Conservation (phyloP, 1,140 invertebrate genomes). For the Pseudomyrmex sp. region DNA sequence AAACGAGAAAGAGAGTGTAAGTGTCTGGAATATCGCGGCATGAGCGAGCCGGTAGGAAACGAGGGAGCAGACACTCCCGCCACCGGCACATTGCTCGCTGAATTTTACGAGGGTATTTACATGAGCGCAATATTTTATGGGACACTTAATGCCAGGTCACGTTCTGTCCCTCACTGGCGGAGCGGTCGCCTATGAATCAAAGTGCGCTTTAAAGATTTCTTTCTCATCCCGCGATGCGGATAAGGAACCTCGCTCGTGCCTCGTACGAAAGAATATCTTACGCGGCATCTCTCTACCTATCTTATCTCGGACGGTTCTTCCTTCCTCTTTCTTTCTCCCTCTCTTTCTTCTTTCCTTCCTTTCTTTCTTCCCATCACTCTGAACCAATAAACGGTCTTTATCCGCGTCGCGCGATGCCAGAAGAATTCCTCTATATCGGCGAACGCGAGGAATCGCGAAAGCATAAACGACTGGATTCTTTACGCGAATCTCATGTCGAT, state of each 20-base stretch:
- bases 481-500: conserved; percentile 39
- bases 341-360: background rate
- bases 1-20: background rate
- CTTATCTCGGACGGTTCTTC: conserved; percentile 52
- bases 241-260: conserved; percentile 67
- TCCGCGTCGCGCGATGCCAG: conserved; percentile 4
- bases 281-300: conserved; percentile 56
- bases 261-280: conserved; percentile 68
- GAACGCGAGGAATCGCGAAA: background rate
- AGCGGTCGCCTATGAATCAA: conserved; percentile 80
- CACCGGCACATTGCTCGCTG: conserved; percentile 71
- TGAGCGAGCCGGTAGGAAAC: background rate
- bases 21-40: conserved; percentile 39
- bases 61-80: conserved; percentile 29
- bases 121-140: conserved; percentile 82
- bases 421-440: conserved; percentile 13
- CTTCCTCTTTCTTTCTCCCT: background rate
- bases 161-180: conserved; percentile 74
- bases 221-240: conserved; percentile 70
- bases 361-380: background rate
- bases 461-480: conserved; percentile 44
- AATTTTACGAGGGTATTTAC: conserved; percentile 84
- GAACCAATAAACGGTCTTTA: conserved; percentile 32
- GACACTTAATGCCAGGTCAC: conserved; percentile 83
- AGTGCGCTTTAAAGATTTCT: conserved; percentile 81